Percentiles rank a stretch among this genome's conserved stretches.
Evolutionary conservation across 2,113 vertebrate genomes (phyloP).

Genomic region (Pygathrix nemaeus): DNA sequence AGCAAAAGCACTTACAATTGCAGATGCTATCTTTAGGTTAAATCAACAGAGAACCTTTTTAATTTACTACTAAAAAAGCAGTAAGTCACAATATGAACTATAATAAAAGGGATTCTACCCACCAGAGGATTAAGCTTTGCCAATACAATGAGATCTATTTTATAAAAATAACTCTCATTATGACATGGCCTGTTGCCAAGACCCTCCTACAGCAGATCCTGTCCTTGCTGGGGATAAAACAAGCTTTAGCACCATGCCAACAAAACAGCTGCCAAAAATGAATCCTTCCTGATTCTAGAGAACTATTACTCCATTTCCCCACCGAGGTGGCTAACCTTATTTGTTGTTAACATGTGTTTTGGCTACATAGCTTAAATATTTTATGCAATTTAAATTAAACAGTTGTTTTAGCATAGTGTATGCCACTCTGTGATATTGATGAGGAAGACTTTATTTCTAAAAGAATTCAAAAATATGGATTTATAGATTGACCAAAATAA

Average conservation of each 20-base stretch:
- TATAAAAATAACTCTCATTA: constrained; percentile 68
- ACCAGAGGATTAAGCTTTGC: constrained; percentile 36
- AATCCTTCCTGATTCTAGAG: constrained; percentile 49
- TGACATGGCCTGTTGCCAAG: constrained; percentile 15
- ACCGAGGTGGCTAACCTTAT: neutral
- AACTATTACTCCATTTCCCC: neutral
- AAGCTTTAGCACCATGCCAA: constrained; percentile 65
- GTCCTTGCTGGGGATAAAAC: constrained; percentile 55
- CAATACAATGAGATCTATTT: constrained; percentile 46
- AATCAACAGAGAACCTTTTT: neutral
- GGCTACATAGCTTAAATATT: neutral
- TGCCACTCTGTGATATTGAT: neutral
- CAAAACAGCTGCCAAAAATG: constrained; percentile 60
- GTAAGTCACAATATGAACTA: constrained; percentile 4
- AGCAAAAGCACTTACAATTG: constrained; percentile 15
- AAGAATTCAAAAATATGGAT: neutral
- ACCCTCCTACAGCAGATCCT: constrained; percentile 61
- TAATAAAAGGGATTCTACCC: constrained; percentile 39
- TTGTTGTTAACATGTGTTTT: neutral
- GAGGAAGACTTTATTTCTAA: neutral
- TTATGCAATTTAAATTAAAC: constrained; percentile 26
- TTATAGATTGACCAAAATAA: constrained; percentile 5
- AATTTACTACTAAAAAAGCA: constrained; percentile 35
- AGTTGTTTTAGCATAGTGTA: neutral
- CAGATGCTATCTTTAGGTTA: constrained; percentile 27